Conservation (phyloP, 2,113 vertebrate species). For the Proterorhinus semilunaris region DNA sequence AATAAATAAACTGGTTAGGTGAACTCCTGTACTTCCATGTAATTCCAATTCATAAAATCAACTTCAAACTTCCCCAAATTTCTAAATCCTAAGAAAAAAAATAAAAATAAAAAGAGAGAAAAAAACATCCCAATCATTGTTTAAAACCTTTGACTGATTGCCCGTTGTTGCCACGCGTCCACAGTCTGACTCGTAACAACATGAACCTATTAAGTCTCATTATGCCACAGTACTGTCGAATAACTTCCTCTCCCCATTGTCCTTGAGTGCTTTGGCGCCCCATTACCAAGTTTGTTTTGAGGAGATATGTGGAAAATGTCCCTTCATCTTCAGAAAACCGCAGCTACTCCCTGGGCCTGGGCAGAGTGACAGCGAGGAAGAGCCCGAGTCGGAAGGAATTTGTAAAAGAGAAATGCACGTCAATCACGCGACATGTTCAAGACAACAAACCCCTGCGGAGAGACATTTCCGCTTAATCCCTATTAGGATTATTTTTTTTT, state of each 20-base stretch:
- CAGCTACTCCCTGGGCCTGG: slow-evolving; percentile 31
- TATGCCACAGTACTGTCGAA: slow-evolving; percentile 46
- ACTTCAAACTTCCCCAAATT: no score
- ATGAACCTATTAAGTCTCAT: slow-evolving; percentile 51
- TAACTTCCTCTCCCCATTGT: slow-evolving; percentile 50
- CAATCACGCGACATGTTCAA: slow-evolving; percentile 36
- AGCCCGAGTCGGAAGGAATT: slow-evolving; percentile 45
- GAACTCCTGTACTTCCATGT: no score
- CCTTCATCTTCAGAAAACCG: slow-evolving; percentile 51
- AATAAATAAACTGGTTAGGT: no score
- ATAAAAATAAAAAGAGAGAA: no score
- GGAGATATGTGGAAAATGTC: slow-evolving; percentile 41
- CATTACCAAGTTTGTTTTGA: slow-evolving; percentile 59
- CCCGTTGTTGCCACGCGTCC: slow-evolving; percentile 18
- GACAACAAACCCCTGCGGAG: slow-evolving; percentile 14
- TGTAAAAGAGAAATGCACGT: slow-evolving; percentile 37
- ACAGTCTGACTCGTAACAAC: slow-evolving; percentile 45
- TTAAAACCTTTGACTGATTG: slow-evolving; percentile 44
- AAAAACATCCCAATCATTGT: no score
- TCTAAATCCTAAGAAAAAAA: no score
- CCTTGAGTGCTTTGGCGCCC: slow-evolving; percentile 57
- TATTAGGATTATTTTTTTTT: no score
- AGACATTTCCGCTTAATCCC: not conserved
- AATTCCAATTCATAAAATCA: no score
- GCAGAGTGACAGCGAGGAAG: slow-evolving; percentile 49